Evolutionary conservation across 92 coral and sea anemone species (phyloP).

Genomic region (Porites rus): DNA sequence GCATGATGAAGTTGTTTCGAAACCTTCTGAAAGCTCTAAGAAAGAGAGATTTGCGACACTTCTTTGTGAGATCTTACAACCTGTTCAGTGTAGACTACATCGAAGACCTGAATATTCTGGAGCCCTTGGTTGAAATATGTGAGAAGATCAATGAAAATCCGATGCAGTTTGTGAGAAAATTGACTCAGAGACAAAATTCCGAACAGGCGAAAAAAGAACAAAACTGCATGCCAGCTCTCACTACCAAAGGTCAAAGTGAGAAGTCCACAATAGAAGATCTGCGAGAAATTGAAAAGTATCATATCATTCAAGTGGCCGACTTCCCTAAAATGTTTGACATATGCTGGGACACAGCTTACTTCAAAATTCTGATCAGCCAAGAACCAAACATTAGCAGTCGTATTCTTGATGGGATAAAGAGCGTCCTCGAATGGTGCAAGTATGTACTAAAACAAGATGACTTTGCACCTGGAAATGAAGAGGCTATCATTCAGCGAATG

Average conservation of each 20-base stretch:
- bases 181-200: neutral
- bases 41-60: constrained; percentile 57
- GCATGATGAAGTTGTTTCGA: constrained; percentile 75
- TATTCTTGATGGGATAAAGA: constrained; percentile 14
- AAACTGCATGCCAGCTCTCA: neutral
- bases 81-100: constrained; percentile 59
- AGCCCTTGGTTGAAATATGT: constrained; percentile 41
- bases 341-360: neutral
- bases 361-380: neutral
- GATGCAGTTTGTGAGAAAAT: constrained; percentile 25
- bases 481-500: neutral
- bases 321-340: neutral
- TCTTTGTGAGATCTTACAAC: constrained; percentile 70
- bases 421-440: neutral
- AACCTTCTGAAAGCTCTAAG: constrained; percentile 61
- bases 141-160: constrained; percentile 63
- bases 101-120: constrained; percentile 49
- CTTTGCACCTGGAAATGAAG: constrained; percentile 16
- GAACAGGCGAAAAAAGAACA: neutral
- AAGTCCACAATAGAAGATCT: constrained; percentile 3
- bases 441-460: constrained; percentile 7
- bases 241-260: neutral
- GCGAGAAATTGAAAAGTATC: neutral
- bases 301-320: neutral
- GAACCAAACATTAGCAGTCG: constrained; percentile 26